phyloP scores from a whole-genome alignment of 1,140 invertebrate genomes.

The Eumaeus atala region DNA sequence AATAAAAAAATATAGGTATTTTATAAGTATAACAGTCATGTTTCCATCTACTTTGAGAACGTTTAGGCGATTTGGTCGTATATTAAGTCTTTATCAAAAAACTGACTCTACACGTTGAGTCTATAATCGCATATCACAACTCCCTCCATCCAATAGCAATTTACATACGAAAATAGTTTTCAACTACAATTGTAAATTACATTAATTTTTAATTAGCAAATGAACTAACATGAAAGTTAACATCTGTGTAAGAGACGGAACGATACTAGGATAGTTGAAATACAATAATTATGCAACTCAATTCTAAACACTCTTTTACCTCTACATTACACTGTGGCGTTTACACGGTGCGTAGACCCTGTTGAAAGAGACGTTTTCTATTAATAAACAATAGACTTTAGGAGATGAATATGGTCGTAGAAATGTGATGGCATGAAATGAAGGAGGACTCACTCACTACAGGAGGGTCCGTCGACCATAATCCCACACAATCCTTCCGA shows the following conservation, averaged over 20 bases:
- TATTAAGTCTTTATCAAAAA: constrained; percentile 20
- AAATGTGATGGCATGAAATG: no score
- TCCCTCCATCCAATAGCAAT: neutral
- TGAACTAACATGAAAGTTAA: constrained; percentile 7
- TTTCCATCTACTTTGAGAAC: constrained; percentile 50
- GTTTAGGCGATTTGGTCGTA: constrained; percentile 51
- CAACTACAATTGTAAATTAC: constrained; percentile 16
- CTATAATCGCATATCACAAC: constrained; percentile 11
- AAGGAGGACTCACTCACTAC: no score
- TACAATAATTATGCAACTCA: constrained; percentile 19
- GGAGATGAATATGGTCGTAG: no score
- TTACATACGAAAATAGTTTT: constrained; percentile 11
- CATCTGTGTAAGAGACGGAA: constrained; percentile 13
- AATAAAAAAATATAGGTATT: constrained; percentile 69
- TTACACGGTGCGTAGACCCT: constrained; percentile 54
- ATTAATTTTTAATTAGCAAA: constrained; percentile 11
- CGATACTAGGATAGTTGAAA: constrained; percentile 17
- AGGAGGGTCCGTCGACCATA: no score
- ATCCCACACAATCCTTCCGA: no score
- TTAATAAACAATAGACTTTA: constrained; percentile 9
- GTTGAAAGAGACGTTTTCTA: constrained; percentile 26
- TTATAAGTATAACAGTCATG: constrained; percentile 62
- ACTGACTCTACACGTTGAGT: constrained; percentile 8
- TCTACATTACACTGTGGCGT: constrained; percentile 28
- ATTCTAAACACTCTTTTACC: constrained; percentile 25